Percentiles rank a stretch among this genome's conserved stretches.
Conservation (phyloP, 2,888 invertebrate genomes). For the Halocaridina rubra region DNA sequence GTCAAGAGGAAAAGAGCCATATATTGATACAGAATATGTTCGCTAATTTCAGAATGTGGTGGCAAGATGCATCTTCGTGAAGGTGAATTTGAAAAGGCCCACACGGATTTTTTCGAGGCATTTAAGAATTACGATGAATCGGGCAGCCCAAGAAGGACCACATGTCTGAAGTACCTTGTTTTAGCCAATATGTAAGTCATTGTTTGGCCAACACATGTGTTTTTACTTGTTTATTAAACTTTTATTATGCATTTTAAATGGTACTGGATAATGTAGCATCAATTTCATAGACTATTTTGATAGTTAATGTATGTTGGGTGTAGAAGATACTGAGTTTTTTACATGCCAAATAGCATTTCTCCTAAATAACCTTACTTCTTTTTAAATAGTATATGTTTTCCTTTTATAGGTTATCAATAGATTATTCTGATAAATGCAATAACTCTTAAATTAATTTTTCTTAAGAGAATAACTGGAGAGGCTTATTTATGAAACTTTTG, state of each 20-base stretch:
- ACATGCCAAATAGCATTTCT: too few species aligned
- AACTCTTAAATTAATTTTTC: too few species aligned
- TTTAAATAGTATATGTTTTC: too few species aligned
- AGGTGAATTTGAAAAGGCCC: conserved; percentile 98
- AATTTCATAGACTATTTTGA: too few species aligned
- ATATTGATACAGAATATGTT: conserved; percentile 99
- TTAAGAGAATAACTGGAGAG: too few species aligned
- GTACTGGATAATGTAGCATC: not conserved
- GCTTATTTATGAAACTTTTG: too few species aligned
- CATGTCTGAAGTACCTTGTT: conserved; percentile 97
- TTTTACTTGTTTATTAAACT: not conserved
- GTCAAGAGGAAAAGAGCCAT: too few species aligned
- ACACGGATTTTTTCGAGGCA: conserved; percentile 99
- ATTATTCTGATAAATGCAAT: too few species aligned
- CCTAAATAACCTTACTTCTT: too few species aligned
- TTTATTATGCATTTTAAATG: not conserved
- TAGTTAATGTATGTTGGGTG: too few species aligned
- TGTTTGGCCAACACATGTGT: not conserved
- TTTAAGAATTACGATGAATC: conserved; percentile 99
- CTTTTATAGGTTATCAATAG: too few species aligned
- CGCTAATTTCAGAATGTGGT: conserved; percentile 87
- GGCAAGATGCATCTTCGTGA: conserved; percentile 99
- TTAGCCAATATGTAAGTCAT: conserved; percentile 93
- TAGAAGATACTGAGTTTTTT: too few species aligned
- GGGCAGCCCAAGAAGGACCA: conserved; percentile 94